Evolutionary conservation across 2,888 invertebrate genomes (phyloP).

Genomic region (Acanthosepion lycidas): DNA sequence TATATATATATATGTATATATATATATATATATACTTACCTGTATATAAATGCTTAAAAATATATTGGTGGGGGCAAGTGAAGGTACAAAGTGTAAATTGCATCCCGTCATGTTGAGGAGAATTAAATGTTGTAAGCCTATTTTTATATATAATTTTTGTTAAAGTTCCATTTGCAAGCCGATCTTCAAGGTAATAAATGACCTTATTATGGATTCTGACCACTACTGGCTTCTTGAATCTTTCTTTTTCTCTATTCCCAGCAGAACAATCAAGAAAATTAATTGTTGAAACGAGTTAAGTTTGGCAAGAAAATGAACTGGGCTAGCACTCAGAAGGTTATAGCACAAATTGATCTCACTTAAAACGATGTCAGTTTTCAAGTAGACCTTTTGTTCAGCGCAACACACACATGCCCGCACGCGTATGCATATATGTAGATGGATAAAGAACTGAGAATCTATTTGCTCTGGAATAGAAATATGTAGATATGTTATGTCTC

Average conservation of each 20-base stretch:
- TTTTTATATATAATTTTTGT: not conserved
- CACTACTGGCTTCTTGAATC: not conserved
- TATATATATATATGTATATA: not conserved
- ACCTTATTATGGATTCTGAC: constrained; percentile 33
- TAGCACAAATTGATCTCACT: not conserved
- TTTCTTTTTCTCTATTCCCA: not conserved
- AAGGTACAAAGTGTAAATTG: not conserved
- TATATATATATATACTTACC: not conserved
- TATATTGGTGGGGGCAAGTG: not conserved
- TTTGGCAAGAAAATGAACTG: not conserved
- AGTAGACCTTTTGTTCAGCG: not conserved
- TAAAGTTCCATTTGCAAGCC: not conserved
- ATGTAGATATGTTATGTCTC: no score
- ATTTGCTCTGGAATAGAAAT: no score
- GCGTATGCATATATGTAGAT: not conserved
- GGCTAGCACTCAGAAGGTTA: not conserved
- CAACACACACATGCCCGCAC: not conserved
- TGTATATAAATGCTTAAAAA: not conserved
- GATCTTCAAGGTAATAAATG: constrained; percentile 11
- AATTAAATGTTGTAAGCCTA: not conserved
- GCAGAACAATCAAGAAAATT: not conserved
- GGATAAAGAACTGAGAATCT: no score
- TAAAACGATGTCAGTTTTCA: not conserved
- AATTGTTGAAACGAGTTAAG: constrained; percentile 11
- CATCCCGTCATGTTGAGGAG: not conserved